Conservation (phyloP, 92 coral and sea anemone species). For the Epizoanthus illoricatus region DNA sequence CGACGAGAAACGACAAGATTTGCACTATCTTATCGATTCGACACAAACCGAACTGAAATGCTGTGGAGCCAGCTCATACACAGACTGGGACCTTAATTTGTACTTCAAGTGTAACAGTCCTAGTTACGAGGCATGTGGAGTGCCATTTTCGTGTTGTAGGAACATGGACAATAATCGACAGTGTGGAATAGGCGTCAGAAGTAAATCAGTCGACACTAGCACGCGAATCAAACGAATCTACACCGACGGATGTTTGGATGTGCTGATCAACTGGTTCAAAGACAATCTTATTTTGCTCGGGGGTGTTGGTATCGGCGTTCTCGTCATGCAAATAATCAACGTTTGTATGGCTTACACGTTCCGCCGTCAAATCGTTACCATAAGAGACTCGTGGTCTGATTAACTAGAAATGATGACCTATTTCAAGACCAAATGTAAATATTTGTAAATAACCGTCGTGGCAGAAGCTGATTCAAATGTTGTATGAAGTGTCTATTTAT, state of each 20-base stretch:
- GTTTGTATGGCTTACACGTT: slow-evolving; percentile 55
- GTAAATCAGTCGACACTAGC: background rate
- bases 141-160: slow-evolving; percentile 69
- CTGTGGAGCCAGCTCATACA: slow-evolving; percentile 57
- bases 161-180: slow-evolving; percentile 57
- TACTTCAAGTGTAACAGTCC: slow-evolving; percentile 67
- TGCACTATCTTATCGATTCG: slow-evolving; percentile 62
- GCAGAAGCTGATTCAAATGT: too few relatives aligned
- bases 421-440: too few relatives aligned
- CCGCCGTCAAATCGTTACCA: slow-evolving; percentile 43
- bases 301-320: slow-evolving; percentile 35
- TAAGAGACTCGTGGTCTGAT: slow-evolving; percentile 7
- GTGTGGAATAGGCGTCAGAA: slow-evolving; percentile 66
- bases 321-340: slow-evolving; percentile 55
- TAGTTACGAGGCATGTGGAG: slow-evolving; percentile 66
- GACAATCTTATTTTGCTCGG: slow-evolving; percentile 59
- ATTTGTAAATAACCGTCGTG: too few relatives aligned
- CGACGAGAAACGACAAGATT: slow-evolving; percentile 55
- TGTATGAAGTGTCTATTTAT: too few relatives aligned
- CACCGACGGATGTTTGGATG: slow-evolving; percentile 57
- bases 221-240: slow-evolving; percentile 43
- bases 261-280: slow-evolving; percentile 51
- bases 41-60: slow-evolving; percentile 63
- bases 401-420: too few relatives aligned
- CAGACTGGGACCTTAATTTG: slow-evolving; percentile 59